Evolutionary conservation across 2,113 vertebrate genomes (phyloP).

Genomic region (Casuarius casuarius): DNA sequence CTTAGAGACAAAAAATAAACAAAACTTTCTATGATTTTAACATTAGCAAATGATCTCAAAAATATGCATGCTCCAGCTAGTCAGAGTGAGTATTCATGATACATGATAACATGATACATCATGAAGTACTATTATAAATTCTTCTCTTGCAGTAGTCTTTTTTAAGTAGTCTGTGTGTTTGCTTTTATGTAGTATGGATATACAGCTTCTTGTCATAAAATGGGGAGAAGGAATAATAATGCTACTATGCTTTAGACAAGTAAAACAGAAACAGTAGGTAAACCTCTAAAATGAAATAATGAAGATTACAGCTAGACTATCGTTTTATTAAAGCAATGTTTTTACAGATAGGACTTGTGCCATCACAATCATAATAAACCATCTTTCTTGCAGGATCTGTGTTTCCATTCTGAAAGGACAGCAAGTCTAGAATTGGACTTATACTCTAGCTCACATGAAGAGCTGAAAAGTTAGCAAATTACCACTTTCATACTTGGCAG

Average conservation of each 20-base stretch:
- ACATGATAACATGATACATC: neutral
- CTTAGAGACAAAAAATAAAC: neutral
- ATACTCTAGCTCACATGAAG: neutral
- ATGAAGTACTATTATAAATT: neutral
- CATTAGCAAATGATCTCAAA: neutral
- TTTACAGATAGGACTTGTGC: neutral
- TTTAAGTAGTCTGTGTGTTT: neutral
- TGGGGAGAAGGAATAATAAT: neutral
- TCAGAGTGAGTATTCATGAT: neutral
- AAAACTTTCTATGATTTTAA: neutral
- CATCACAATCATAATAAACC: neutral
- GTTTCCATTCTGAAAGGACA: neutral
- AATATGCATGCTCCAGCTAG: neutral
- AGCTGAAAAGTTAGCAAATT: neutral
- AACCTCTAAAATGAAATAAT: neutral
- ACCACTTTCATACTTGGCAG: neutral
- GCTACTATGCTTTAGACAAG: neutral
- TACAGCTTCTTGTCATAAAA: neutral
- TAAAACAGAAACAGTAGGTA: neutral
- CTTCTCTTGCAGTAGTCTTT: neutral
- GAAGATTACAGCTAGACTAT: neutral
- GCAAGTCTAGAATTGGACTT: neutral
- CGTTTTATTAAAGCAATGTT: neutral
- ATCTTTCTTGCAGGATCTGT: neutral
- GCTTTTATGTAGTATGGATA: neutral